Percentiles rank a stretch among this genome's conserved stretches.
Evolutionary conservation across 2,888 invertebrate species (phyloP).

Genomic region (Orthonychiurus folsomi): DNA sequence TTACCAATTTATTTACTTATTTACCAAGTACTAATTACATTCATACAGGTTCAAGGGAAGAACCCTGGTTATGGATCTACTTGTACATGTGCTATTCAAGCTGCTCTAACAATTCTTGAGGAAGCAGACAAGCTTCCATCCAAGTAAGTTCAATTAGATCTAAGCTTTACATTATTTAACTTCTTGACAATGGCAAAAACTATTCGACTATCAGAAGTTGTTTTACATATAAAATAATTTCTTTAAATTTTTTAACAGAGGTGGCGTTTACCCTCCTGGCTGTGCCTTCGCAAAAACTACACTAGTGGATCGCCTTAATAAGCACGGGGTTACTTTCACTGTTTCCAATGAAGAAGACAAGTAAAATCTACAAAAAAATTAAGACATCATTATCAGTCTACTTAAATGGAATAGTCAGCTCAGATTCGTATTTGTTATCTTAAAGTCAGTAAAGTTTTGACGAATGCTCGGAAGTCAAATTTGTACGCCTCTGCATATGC

Average conservation of each 20-base stretch:
- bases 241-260: constrained; percentile 49
- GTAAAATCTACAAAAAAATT: not conserved
- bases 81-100: constrained; percentile 59
- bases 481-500: no score
- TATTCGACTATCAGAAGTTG: not conserved
- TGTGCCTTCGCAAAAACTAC: constrained; percentile 74
- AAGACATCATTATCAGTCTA: not conserved
- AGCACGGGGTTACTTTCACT: constrained; percentile 64
- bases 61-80: constrained; percentile 81
- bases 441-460: not conserved
- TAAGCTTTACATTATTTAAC: not conserved
- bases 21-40: constrained; percentile 25
- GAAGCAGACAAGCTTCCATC: constrained; percentile 68
- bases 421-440: not conserved
- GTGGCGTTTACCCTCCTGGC: constrained; percentile 79
- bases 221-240: constrained; percentile 4
- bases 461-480: no score
- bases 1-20: constrained; percentile 10
- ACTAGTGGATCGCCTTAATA: constrained; percentile 62
- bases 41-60: constrained; percentile 52
- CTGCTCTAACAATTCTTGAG: constrained; percentile 64
- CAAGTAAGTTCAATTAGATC: constrained; percentile 48
- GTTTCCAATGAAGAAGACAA: constrained; percentile 43
- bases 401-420: not conserved
- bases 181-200: not conserved